Evolutionary conservation across 1,140 invertebrate genomes (phyloP).

Genomic region (Steinernema feltiae): DNA sequence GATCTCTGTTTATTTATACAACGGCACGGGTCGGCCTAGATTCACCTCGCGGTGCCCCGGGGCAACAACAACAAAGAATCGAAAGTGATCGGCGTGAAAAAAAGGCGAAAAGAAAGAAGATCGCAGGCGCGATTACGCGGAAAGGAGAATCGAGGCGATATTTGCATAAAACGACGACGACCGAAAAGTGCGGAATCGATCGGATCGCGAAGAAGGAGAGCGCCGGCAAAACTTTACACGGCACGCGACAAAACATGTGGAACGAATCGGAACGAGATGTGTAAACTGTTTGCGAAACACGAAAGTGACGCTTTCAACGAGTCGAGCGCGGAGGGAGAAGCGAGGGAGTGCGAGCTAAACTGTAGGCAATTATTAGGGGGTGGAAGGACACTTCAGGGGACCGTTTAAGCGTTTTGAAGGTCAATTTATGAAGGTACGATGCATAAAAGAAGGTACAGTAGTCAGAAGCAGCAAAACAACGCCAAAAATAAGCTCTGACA

Average conservation of each 20-base stretch:
- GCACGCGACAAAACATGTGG: constrained; percentile 1
- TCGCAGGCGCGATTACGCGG: neutral
- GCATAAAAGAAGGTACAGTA: too few relatives aligned
- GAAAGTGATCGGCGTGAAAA: constrained; percentile 13
- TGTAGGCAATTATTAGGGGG: too few relatives aligned
- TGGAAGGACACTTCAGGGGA: too few relatives aligned
- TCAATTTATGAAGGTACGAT: too few relatives aligned
- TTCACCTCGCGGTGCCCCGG: neutral
- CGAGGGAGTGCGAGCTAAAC: too few relatives aligned
- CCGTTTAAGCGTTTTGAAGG: neutral
- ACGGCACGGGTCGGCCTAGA: constrained; percentile 4
- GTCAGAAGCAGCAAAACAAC: too few relatives aligned
- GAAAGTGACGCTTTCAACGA: too few relatives aligned
- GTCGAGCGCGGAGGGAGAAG: too few relatives aligned
- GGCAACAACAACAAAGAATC: constrained; percentile 4
- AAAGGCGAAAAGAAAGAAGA: neutral
- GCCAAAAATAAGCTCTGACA: neutral
- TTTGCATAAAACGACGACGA: neutral
- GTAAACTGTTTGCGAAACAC: neutral
- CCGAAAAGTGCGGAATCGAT: neutral
- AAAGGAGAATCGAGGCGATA: neutral
- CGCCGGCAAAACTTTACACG: neutral
- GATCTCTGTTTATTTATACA: constrained; percentile 5
- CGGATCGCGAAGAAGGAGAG: constrained; percentile 2
- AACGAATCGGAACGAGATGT: neutral